A percentile compares a stretch with the other conserved stretches of the same genome.
Evolutionary conservation across 2,113 vertebrate species (phyloP).

Genomic region (Propithecus coquereli): DNA sequence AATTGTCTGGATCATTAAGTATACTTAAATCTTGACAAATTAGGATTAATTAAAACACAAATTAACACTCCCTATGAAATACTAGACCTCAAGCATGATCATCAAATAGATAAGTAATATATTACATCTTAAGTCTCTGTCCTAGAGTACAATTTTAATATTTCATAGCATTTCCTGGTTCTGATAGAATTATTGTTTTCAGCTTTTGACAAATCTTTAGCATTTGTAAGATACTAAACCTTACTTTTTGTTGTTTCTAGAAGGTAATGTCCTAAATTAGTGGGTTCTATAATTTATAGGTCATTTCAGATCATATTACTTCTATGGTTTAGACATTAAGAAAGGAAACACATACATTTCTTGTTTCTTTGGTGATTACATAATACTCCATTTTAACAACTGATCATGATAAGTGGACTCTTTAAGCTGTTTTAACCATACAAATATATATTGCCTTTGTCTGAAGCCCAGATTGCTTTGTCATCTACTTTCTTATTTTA

Average conservation of each 20-base stretch:
- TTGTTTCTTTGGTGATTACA: background rate
- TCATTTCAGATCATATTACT: background rate
- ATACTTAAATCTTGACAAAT: constrained; percentile 59
- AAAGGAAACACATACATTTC: background rate
- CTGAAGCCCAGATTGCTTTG: background rate
- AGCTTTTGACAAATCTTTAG: constrained; percentile 25
- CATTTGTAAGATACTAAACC: background rate
- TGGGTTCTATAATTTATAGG: background rate
- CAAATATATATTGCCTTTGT: background rate
- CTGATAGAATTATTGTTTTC: background rate
- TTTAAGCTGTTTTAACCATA: background rate
- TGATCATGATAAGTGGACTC: background rate
- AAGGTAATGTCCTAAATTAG: background rate
- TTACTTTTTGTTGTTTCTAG: constrained; percentile 25
- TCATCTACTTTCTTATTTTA: background rate
- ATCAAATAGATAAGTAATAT: constrained; percentile 46
- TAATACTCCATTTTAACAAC: background rate
- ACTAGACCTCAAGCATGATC: constrained; percentile 31
- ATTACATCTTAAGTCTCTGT: constrained; percentile 30
- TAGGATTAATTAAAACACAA: constrained; percentile 64
- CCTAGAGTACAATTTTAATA: background rate
- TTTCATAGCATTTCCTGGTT: constrained; percentile 32
- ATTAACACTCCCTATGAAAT: constrained; percentile 46
- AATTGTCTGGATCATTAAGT: constrained; percentile 54
- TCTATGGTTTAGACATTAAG: background rate